phyloP scores from a whole-genome alignment of 1,140 invertebrate genomes.

The Octopus sinensis region DNA sequence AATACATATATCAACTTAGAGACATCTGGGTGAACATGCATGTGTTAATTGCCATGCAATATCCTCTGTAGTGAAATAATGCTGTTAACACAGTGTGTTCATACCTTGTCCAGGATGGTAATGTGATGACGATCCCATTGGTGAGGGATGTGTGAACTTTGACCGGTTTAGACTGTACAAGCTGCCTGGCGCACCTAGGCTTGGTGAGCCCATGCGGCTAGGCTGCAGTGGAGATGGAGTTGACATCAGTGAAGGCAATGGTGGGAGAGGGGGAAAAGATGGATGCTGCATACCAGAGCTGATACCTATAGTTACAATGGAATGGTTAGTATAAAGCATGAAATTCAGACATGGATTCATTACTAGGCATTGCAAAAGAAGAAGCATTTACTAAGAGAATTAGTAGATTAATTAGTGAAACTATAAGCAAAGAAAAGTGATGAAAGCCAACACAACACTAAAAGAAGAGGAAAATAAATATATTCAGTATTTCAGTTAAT shows the following conservation, averaged over 20 bases:
- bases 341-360: not conserved
- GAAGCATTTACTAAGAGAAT: too few species aligned
- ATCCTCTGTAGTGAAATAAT: too few species aligned
- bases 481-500: too few species aligned
- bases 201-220: not conserved
- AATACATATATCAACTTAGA: too few species aligned
- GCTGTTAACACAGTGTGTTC: not conserved
- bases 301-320: conserved; percentile 10
- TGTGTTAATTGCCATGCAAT: too few species aligned
- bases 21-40: too few species aligned
- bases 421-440: too few species aligned
- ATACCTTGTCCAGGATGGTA: not conserved
- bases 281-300: conserved; percentile 19
- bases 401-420: too few species aligned
- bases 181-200: not conserved
- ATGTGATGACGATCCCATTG: not conserved
- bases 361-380: too few species aligned
- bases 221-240: conserved; percentile 22
- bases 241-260: conserved; percentile 34
- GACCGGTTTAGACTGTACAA: not conserved
- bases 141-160: not conserved
- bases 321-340: not conserved
- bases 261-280: conserved; percentile 22
- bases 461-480: too few species aligned
- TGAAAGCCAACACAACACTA: too few species aligned